A percentile compares a stretch with the other conserved stretches of the same genome.
phyloP scores from a whole-genome alignment of 1,140 invertebrate species.

The Cylas formicarius region DNA sequence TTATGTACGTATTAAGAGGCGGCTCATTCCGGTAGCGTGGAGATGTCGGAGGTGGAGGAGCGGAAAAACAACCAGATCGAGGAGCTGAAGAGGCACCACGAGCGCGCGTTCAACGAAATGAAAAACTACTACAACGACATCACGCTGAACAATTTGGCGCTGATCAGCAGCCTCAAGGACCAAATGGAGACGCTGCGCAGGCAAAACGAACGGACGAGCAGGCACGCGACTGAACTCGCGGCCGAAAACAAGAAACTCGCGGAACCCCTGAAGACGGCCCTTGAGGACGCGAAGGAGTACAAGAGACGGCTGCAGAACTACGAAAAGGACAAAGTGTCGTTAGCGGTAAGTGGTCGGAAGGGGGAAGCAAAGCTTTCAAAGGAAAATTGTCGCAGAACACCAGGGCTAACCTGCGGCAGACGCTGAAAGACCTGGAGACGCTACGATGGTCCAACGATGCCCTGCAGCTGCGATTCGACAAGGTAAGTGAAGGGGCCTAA shows the following conservation, averaged over 20 bases:
- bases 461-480: conserved; percentile 69
- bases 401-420: conserved; percentile 46
- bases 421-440: conserved; percentile 65
- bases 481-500: conserved; percentile 47
- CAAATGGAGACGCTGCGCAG: conserved; percentile 79
- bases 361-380: neutral
- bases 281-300: conserved; percentile 60
- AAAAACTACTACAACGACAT: conserved; percentile 94
- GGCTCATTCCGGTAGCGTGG: too few species aligned
- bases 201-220: conserved; percentile 69
- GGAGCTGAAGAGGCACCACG: conserved; percentile 73
- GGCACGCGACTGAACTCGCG: conserved; percentile 54
- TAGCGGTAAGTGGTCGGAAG: conserved; percentile 42
- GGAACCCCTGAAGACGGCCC: conserved; percentile 61
- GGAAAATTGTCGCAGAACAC: conserved; percentile 52
- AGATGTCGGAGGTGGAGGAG: conserved; percentile 81
- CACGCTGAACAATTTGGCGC: conserved; percentile 79
- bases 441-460: conserved; percentile 70
- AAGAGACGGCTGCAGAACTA: conserved; percentile 70
- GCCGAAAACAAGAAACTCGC: conserved; percentile 65
- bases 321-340: conserved; percentile 67
- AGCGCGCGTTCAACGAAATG: conserved; percentile 76
- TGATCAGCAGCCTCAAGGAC: conserved; percentile 76
- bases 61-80: conserved; percentile 81
- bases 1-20: too few species aligned